Evolutionary conservation across 2,797 vertebrate genomes (phyloP).

Genomic region (Epinephelus awoara): DNA sequence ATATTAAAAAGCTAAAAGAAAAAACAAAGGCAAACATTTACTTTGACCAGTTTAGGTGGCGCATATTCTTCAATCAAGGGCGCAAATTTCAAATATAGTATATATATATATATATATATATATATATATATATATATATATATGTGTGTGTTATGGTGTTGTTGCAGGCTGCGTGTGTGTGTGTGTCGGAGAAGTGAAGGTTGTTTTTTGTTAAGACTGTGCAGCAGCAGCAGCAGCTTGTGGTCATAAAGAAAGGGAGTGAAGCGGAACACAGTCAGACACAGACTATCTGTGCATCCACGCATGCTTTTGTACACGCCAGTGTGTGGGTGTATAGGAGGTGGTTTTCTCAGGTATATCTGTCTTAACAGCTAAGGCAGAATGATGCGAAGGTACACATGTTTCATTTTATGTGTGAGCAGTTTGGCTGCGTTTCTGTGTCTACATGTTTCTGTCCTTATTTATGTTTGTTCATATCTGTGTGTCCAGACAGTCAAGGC

Average conservation of each 20-base stretch:
- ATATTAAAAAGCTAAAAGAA: neutral
- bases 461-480: slow-evolving; percentile 23
- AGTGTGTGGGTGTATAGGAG: slow-evolving; percentile 10
- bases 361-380: slow-evolving; percentile 32
- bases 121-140: no score
- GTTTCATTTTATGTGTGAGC: slow-evolving; percentile 38
- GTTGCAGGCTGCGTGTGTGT: neutral
- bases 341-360: slow-evolving; percentile 32
- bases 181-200: slow-evolving; percentile 11
- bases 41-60: no score
- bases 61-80: no score
- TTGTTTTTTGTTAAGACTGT: slow-evolving; percentile 24
- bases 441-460: slow-evolving; percentile 13
- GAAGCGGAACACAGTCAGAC: slow-evolving; percentile 39
- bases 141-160: neutral
- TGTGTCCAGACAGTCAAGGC: slow-evolving; percentile 34
- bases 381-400: slow-evolving; percentile 29
- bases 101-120: no score
- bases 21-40: no score
- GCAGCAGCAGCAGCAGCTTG: slow-evolving; percentile 30
- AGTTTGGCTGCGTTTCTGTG: slow-evolving; percentile 8
- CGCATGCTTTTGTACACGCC: neutral
- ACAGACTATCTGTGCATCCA: slow-evolving; percentile 24
- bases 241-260: slow-evolving; percentile 38
- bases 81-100: no score